phyloP scores from a whole-genome alignment of 2,797 vertebrate species.

The Crax fasciolata region DNA sequence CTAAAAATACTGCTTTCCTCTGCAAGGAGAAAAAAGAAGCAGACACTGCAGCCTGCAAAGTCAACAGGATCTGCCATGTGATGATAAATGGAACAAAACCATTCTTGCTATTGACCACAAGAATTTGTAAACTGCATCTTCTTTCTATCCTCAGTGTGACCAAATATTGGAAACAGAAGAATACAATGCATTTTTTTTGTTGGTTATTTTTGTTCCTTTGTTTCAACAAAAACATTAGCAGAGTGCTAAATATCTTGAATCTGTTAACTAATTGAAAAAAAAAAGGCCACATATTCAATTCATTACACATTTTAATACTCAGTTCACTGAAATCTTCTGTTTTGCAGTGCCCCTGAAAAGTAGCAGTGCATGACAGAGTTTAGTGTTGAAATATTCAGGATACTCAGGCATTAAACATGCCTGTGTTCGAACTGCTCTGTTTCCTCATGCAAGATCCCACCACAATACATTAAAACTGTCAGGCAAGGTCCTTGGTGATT shows the following conservation, averaged over 20 bases:
- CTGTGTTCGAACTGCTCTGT: neutral
- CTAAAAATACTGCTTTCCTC: neutral
- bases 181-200: neutral
- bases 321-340: accelerated
- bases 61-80: neutral
- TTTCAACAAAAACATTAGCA: neutral
- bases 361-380: neutral
- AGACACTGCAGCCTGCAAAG: neutral
- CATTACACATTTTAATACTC: neutral
- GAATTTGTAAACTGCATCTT: neutral
- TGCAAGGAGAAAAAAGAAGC: neutral
- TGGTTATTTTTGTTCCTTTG: neutral
- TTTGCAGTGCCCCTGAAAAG: neutral
- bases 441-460: neutral
- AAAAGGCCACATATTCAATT: neutral
- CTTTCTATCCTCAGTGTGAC: neutral
- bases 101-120: neutral
- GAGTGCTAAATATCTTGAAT: neutral
- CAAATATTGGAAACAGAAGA: neutral
- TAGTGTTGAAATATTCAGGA: neutral
- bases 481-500: no score
- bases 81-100: neutral
- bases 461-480: neutral
- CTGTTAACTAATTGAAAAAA: neutral
- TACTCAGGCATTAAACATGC: neutral